phyloP scores from a whole-genome alignment of 2,888 invertebrate species.

The Loripinus fragilis region DNA sequence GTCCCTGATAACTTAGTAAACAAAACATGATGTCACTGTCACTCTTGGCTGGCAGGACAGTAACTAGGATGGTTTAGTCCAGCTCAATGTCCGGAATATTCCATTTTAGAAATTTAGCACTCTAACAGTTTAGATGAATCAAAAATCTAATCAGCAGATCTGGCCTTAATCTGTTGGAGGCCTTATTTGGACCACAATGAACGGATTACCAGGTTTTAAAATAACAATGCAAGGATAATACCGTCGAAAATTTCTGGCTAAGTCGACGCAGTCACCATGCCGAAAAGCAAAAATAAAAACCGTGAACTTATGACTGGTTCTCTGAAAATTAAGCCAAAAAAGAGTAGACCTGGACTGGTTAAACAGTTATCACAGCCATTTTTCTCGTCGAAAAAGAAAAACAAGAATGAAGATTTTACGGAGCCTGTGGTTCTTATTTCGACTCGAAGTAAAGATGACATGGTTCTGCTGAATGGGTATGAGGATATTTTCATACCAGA shows the following conservation, averaged over 20 bases:
- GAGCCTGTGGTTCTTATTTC: slow-evolving; percentile 29
- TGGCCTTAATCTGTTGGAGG: too few species aligned
- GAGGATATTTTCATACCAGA: slow-evolving; percentile 59
- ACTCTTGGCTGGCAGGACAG: too few species aligned
- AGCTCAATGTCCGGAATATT: too few species aligned
- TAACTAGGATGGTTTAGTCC: too few species aligned
- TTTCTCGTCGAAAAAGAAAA: slow-evolving; percentile 53
- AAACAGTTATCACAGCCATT: slow-evolving; percentile 61
- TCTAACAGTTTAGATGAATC: too few species aligned
- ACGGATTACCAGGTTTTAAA: slow-evolving; percentile 3
- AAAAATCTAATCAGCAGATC: too few species aligned
- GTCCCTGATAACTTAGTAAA: too few species aligned
- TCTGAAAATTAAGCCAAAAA: slow-evolving; percentile 59
- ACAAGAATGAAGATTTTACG: slow-evolving; percentile 25
- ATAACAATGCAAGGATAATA: background rate
- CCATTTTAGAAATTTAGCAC: too few species aligned
- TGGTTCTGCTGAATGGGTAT: slow-evolving; percentile 49
- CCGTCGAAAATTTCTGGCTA: background rate
- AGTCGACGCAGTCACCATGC: background rate
- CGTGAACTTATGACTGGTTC: slow-evolving; percentile 52
- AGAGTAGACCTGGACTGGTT: slow-evolving; percentile 55
- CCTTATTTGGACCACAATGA: background rate
- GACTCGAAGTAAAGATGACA: slow-evolving; percentile 40
- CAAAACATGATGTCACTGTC: too few species aligned
- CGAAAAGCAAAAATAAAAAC: slow-evolving; percentile 40